phyloP scores from a whole-genome alignment of 2,797 vertebrate species.

The Taeniopygia guttata region DNA sequence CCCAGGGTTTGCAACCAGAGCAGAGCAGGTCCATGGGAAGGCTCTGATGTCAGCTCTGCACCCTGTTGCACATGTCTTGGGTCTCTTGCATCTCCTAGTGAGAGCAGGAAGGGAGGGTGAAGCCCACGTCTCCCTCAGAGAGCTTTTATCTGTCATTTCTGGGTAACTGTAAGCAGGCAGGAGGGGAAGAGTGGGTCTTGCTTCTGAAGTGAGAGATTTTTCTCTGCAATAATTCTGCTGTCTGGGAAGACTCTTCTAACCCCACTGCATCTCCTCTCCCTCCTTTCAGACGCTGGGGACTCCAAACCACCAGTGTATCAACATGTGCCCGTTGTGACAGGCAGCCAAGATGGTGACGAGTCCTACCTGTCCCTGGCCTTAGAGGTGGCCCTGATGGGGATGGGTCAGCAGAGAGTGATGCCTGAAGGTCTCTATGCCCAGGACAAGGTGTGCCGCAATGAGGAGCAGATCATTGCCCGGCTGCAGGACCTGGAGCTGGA shows the following conservation, averaged over 20 bases:
- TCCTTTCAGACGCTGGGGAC: slow-evolving; percentile 84
- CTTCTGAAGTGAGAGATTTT: not conserved
- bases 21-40: not conserved
- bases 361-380: slow-evolving; percentile 94
- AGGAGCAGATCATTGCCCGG: slow-evolving; percentile 93
- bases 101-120: not conserved
- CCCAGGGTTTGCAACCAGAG: not conserved
- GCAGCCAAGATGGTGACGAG: slow-evolving; percentile 83
- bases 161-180: not conserved
- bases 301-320: slow-evolving; percentile 91
- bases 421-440: slow-evolving; percentile 95
- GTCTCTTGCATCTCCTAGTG: not conserved
- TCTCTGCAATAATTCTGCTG: not conserved
- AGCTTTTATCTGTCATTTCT: not conserved
- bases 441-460: slow-evolving; percentile 97
- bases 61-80: not conserved
- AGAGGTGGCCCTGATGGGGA: slow-evolving; percentile 96
- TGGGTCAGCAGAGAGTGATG: slow-evolving; percentile 98
- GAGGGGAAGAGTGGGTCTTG: not conserved
- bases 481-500: slow-evolving; percentile 95
- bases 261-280: not conserved
- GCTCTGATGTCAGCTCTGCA: not conserved
- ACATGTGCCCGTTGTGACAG: slow-evolving; percentile 84
- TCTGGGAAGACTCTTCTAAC: not conserved
- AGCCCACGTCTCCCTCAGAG: not conserved